Conservation (phyloP, 1,140 invertebrate genomes). For the Leptinotarsa texana region DNA sequence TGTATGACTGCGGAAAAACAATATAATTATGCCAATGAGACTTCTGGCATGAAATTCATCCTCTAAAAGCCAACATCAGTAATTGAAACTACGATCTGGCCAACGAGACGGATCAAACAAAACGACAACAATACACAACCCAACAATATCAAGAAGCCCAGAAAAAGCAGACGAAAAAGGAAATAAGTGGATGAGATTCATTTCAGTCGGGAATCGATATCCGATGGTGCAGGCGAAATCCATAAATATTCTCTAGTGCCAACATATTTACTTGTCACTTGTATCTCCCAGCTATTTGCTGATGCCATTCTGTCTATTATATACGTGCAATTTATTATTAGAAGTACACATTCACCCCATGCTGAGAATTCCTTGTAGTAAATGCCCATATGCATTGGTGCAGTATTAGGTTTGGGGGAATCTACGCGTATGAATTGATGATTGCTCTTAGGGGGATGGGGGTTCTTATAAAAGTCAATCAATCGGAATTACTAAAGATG, state of each 20-base stretch:
- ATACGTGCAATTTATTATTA: conserved; percentile 18
- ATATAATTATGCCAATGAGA: background rate
- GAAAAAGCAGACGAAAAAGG: conserved; percentile 4
- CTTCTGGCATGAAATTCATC: background rate
- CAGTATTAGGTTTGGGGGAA: background rate
- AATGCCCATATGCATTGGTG: background rate
- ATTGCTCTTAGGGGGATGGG: background rate
- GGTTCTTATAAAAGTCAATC: too few species aligned
- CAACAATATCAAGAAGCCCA: background rate
- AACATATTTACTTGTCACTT: conserved; percentile 24
- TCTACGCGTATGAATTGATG: conserved; percentile 1
- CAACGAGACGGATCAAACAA: background rate
- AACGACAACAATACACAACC: background rate
- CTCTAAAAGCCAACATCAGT: background rate
- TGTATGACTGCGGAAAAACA: too few species aligned
- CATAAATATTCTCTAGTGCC: conserved; percentile 14
- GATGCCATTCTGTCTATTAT: conserved; percentile 18
- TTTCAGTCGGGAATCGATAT: background rate
- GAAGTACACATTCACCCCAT: conserved; percentile 11
- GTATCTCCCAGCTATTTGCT: conserved; percentile 21
- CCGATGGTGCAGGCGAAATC: conserved; percentile 8
- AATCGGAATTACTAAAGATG: too few species aligned
- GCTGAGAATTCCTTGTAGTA: conserved; percentile 10
- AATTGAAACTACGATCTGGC: background rate
- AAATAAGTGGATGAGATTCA: conserved; percentile 6